A percentile compares a stretch with the other conserved stretches of the same genome.
These are phyloP conservation scores for Trissoscelio sp. DNA, from an alignment of 2,888 invertebrate genomes.

Conservation along the genomic window DNA sequence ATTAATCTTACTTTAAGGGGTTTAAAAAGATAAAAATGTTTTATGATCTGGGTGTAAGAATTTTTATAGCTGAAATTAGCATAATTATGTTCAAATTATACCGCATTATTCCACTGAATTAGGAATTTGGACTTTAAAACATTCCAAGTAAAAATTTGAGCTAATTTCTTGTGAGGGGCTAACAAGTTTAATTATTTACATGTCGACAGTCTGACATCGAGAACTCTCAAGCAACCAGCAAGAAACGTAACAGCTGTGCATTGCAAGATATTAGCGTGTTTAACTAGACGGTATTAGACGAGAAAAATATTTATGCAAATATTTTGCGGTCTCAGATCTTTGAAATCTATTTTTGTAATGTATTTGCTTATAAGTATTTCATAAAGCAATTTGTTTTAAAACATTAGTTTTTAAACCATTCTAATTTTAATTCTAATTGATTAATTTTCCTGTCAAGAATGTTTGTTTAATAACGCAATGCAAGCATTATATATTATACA, in stretches of 20 bases:
- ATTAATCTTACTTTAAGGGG: slow-evolving; percentile 28
- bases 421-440: too few relatives aligned
- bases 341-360: too few relatives aligned
- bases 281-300: slow-evolving; percentile 7
- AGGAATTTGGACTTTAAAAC: slow-evolving; percentile 14
- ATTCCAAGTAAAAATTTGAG: background rate
- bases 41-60: slow-evolving; percentile 19
- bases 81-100: slow-evolving; percentile 20
- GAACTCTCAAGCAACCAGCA: slow-evolving; percentile 32
- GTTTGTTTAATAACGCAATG: too few relatives aligned
- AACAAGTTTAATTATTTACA: slow-evolving; percentile 49
- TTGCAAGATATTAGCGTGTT: slow-evolving; percentile 34
- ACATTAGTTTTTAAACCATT: too few relatives aligned
- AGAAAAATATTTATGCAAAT: too few relatives aligned
- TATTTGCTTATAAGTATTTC: too few relatives aligned
- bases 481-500: too few relatives aligned
- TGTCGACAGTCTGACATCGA: slow-evolving; percentile 31
- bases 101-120: background rate
- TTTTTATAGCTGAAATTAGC: slow-evolving; percentile 27
- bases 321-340: too few relatives aligned
- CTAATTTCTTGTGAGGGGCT: slow-evolving; percentile 10
- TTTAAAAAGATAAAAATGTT: slow-evolving; percentile 26
- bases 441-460: too few relatives aligned
- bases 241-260: slow-evolving; percentile 36
- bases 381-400: too few relatives aligned